Conservation (phyloP, 2,888 invertebrate species). For the Leptopilina myrica region DNA sequence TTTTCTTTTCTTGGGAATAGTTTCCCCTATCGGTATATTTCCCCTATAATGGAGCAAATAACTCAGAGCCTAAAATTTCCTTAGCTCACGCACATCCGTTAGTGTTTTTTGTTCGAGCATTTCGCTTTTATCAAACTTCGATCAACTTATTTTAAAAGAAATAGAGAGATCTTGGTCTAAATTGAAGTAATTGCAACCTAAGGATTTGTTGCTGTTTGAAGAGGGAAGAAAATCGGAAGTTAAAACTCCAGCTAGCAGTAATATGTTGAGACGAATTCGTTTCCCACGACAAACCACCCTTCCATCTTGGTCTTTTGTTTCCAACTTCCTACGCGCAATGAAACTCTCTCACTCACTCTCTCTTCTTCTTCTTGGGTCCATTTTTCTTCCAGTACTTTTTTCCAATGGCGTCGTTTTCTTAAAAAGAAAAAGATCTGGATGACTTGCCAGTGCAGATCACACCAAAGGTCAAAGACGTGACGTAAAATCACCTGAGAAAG, state of each 20-base stretch:
- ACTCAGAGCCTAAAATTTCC: neutral
- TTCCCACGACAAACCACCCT: constrained; percentile 38
- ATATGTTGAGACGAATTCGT: constrained; percentile 17
- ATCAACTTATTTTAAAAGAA: neutral
- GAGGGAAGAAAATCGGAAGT: constrained; percentile 13
- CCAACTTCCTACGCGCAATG: constrained; percentile 29
- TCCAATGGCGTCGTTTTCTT: constrained; percentile 15
- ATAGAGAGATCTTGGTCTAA: too few relatives aligned
- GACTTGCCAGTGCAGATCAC: neutral
- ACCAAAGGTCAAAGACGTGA: constrained; percentile 32
- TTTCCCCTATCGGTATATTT: neutral
- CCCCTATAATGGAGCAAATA: constrained; percentile 13
- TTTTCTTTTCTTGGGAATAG: neutral
- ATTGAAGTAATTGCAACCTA: neutral
- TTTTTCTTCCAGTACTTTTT: constrained; percentile 2
- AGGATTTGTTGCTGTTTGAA: neutral
- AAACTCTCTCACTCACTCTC: neutral
- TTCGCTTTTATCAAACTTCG: neutral
- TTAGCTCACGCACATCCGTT: constrained; percentile 6
- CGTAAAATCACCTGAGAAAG: constrained; percentile 19
- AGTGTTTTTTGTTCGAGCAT: too few relatives aligned
- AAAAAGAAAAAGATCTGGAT: neutral
- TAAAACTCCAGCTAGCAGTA: constrained; percentile 10
- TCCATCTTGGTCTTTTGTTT: constrained; percentile 32
- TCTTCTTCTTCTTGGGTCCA: constrained; percentile 1